Percentiles rank a stretch among this genome's conserved stretches.
phyloP scores from a whole-genome alignment of 2,113 vertebrate species.

The Sapajus apella region DNA sequence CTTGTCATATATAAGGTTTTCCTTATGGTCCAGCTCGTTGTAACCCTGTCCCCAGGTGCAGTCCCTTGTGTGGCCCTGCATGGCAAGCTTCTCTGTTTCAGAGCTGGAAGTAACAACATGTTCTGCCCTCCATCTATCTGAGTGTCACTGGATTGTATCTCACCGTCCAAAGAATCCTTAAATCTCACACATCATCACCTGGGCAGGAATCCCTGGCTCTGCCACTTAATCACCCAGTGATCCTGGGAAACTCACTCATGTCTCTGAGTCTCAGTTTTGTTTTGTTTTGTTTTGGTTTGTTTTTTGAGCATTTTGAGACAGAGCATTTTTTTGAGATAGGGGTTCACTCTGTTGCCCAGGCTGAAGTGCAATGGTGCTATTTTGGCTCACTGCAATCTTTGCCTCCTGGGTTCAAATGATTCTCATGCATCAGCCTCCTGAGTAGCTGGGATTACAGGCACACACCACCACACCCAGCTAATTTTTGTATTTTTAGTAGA shows the following conservation, averaged over 20 bases:
- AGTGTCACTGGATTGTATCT: background rate
- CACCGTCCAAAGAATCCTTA: background rate
- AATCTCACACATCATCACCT: fast-evolving
- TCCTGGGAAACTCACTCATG: background rate
- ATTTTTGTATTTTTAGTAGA: too few species aligned
- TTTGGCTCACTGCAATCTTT: too few species aligned
- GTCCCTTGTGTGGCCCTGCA: background rate
- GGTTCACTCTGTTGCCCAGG: too few species aligned
- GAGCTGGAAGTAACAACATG: background rate
- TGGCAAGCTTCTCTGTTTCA: background rate
- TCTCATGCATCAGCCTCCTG: too few species aligned
- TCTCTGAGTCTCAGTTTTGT: background rate
- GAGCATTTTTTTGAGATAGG: too few species aligned
- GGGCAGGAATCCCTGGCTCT: background rate
- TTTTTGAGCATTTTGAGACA: too few species aligned
- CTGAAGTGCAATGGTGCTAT: too few species aligned
- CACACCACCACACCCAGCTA: too few species aligned
- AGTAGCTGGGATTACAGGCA: too few species aligned
- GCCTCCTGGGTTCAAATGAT: too few species aligned
- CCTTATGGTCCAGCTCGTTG: background rate
- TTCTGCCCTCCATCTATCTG: background rate
- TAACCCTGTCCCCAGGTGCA: background rate
- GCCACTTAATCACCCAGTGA: background rate
- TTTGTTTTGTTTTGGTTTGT: too few species aligned
- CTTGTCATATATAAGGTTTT: background rate